Conservation (phyloP, 1,140 invertebrate species). For the Neomicropteryx cornuta region DNA sequence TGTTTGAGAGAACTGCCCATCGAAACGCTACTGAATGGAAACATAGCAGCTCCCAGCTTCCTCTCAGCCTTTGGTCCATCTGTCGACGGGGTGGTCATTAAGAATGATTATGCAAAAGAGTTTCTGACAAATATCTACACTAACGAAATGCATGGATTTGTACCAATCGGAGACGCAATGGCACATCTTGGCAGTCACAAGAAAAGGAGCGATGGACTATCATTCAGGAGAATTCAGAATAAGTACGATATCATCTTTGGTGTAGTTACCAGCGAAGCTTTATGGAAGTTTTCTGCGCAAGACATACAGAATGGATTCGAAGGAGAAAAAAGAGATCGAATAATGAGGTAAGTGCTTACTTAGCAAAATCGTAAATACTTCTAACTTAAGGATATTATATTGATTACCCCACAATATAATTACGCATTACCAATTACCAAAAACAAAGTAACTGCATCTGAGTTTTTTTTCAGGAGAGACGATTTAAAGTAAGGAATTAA, state of each 20-base stretch:
- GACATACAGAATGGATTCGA: slow-evolving; percentile 88
- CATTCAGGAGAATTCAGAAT: slow-evolving; percentile 32
- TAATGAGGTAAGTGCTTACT: slow-evolving; percentile 49
- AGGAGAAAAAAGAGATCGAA: slow-evolving; percentile 76
- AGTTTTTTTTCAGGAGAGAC: no score
- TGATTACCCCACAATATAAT: no score
- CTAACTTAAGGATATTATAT: no score
- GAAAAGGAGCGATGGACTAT: slow-evolving; percentile 36
- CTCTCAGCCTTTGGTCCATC: slow-evolving; percentile 75
- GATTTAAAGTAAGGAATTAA: no score
- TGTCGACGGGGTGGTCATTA: slow-evolving; percentile 78
- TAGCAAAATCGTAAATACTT: slow-evolving; percentile 21
- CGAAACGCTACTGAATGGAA: slow-evolving; percentile 64
- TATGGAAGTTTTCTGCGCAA: slow-evolving; percentile 70
- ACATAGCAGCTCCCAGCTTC: slow-evolving; percentile 74
- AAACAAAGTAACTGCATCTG: no score
- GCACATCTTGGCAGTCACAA: slow-evolving; percentile 34
- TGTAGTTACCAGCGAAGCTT: slow-evolving; percentile 72
- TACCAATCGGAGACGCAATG: slow-evolving; percentile 25
- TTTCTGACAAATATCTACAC: slow-evolving; percentile 58
- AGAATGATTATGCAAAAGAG: slow-evolving; percentile 64
- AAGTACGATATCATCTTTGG: slow-evolving; percentile 76
- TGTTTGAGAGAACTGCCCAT: slow-evolving; percentile 67
- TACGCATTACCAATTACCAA: no score
- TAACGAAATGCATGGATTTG: slow-evolving; percentile 53